Percentiles rank a stretch among this genome's conserved stretches.
phyloP scores from a whole-genome alignment of 2,888 invertebrate genomes.

The Chalcosyrphus nemorum region DNA sequence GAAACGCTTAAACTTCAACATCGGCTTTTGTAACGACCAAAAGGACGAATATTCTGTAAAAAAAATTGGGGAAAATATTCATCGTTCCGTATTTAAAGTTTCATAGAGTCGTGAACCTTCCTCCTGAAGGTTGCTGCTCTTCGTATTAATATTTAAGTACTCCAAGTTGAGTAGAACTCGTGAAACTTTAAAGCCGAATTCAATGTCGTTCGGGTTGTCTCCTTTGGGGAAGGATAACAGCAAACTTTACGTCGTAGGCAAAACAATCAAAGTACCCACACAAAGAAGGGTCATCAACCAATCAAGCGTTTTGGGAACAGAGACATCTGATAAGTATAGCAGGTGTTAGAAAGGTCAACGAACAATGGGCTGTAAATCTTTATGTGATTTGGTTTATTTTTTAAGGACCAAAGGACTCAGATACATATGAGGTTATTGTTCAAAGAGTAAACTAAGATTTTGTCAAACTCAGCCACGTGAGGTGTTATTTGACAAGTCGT shows the following conservation, averaged over 20 bases:
- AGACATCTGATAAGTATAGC: not conserved
- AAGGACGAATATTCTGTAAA: not conserved
- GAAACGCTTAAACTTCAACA: conserved; percentile 7
- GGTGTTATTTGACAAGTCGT: not conserved
- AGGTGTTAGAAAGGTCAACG: not conserved
- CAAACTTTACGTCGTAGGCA: not conserved
- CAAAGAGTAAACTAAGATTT: not conserved
- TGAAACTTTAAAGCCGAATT: conserved; percentile 49
- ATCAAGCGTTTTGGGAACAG: not conserved
- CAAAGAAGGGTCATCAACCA: not conserved
- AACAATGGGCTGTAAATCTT: not conserved
- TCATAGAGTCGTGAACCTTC: conserved; percentile 45
- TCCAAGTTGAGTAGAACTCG: conserved; percentile 3
- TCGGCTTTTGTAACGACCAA: not conserved
- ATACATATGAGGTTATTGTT: not conserved
- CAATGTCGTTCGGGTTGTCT: conserved; percentile 19
- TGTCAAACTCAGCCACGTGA: no score
- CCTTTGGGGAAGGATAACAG: not conserved
- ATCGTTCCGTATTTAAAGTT: conserved; percentile 51
- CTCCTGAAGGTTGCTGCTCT: not conserved
- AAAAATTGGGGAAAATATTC: conserved; percentile 28
- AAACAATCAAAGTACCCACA: not conserved
- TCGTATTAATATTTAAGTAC: conserved; percentile 30
- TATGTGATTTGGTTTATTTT: not conserved
- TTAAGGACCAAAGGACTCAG: not conserved